phyloP scores from a whole-genome alignment of 2,797 vertebrate genomes.

The Sebastes ruberrimus region DNA sequence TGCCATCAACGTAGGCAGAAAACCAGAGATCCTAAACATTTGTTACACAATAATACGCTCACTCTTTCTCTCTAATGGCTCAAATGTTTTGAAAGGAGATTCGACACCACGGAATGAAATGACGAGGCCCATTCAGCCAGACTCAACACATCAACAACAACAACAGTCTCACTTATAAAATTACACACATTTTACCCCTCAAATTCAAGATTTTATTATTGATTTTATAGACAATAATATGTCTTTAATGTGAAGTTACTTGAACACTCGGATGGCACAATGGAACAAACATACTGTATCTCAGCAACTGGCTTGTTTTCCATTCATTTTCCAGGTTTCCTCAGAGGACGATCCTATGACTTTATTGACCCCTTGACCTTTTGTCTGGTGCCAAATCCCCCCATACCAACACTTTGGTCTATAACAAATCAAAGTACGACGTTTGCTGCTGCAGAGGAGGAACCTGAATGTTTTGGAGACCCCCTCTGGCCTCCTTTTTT shows the following conservation, averaged over 20 bases:
- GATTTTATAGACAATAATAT: not conserved
- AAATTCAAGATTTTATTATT: not conserved
- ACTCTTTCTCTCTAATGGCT: not conserved
- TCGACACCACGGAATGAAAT: not conserved
- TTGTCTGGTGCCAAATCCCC: not conserved
- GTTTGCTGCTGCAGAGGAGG: not conserved
- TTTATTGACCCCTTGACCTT: not conserved
- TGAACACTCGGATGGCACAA: not conserved
- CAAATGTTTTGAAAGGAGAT: not conserved
- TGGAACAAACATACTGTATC: not conserved
- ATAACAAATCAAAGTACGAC: not conserved
- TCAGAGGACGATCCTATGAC: not conserved
- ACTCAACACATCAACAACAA: not conserved
- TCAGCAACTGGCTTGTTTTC: not conserved
- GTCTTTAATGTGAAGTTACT: not conserved
- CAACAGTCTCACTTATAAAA: not conserved
- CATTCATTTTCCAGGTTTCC: not conserved
- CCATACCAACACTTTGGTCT: not conserved
- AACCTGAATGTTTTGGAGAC: not conserved
- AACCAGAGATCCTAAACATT: slow-evolving; percentile 12
- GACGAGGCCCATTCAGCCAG: not conserved
- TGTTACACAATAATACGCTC: slow-evolving; percentile 19
- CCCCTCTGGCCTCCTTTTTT: too few species aligned
- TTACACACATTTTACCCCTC: not conserved
- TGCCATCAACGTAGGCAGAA: slow-evolving; percentile 19